A percentile compares a stretch with the other conserved stretches of the same genome.
These are phyloP conservation scores for Fulmarus glacialis DNA, from an alignment of 2,113 vertebrate genomes.

Conservation along the genomic window DNA sequence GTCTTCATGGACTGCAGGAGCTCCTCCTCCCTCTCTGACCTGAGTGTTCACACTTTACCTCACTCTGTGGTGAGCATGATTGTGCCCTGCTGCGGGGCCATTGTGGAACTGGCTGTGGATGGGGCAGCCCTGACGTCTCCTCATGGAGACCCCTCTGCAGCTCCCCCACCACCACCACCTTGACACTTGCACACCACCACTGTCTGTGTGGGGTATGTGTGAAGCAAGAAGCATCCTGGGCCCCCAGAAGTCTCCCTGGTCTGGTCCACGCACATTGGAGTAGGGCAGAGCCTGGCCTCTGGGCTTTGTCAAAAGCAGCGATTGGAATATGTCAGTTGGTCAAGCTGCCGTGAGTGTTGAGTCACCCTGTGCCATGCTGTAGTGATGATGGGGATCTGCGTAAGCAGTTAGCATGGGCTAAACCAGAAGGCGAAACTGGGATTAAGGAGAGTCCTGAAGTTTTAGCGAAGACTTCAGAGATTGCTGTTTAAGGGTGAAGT, in stretches of 20 bases:
- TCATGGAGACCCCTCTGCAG: neutral
- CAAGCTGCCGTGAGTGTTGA: rapidly evolving
- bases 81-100: rapidly evolving
- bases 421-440: neutral
- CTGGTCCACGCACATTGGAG: rapidly evolving
- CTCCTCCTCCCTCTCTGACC: neutral
- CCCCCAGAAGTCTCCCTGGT: neutral
- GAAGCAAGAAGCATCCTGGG: neutral
- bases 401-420: neutral
- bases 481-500: neutral
- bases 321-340: neutral
- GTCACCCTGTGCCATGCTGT: rapidly evolving
- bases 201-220: too few species aligned
- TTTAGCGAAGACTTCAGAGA: neutral
- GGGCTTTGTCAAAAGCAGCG: neutral
- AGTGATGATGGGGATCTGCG: rapidly evolving
- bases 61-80: neutral
- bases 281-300: neutral
- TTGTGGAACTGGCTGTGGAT: neutral
- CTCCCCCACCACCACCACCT: rapidly evolving
- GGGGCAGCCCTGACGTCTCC: neutral
- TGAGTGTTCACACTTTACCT: neutral
- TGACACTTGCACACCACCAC: too few species aligned
- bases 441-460: neutral
- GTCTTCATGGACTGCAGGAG: neutral